These are phyloP conservation scores for Ernsta delagoae DNA, from an alignment of 2,888 invertebrate species.

Conservation along the genomic window DNA sequence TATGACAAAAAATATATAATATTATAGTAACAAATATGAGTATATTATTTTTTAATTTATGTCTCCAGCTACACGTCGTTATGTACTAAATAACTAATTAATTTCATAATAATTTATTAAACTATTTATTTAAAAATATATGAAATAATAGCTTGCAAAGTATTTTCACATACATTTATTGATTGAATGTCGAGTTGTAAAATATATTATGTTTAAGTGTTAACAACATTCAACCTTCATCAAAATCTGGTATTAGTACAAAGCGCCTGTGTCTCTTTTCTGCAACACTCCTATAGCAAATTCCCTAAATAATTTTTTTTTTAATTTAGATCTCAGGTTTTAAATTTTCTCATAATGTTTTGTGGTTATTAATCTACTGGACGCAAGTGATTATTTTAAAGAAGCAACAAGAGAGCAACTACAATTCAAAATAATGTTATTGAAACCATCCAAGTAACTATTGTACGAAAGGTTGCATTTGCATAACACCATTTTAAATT, in stretches of 20 bases:
- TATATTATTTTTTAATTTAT: slow-evolving; percentile 6
- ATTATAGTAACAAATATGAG: background rate
- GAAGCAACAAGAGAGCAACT: slow-evolving; percentile 12
- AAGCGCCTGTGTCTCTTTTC: slow-evolving; percentile 28
- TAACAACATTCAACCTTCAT: slow-evolving; percentile 1
- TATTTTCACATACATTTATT: background rate
- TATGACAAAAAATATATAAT: background rate
- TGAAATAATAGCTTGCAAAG: slow-evolving; percentile 34
- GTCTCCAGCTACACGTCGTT: slow-evolving; percentile 8
- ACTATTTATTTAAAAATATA: slow-evolving; percentile 33
- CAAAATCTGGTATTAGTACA: slow-evolving; percentile 16
- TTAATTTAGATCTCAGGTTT: slow-evolving; percentile 5
- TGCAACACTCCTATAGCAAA: slow-evolving; percentile 33
- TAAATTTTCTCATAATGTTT: slow-evolving; percentile 15
- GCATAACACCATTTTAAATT: background rate
- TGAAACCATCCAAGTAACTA: too few species aligned
- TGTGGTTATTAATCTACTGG: slow-evolving; percentile 44
- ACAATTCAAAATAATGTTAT: background rate
- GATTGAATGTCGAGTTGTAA: slow-evolving; percentile 11
- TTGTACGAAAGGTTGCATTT: background rate
- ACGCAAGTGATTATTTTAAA: slow-evolving; percentile 56
- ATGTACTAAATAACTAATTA: slow-evolving; percentile 32
- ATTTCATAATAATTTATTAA: slow-evolving; percentile 34
- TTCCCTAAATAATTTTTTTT: slow-evolving; percentile 20
- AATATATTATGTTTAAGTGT: slow-evolving; percentile 7